A percentile compares a stretch with the other conserved stretches of the same genome.
Conservation (phyloP, 2,888 invertebrate genomes). For the Cephus nigrinus region DNA sequence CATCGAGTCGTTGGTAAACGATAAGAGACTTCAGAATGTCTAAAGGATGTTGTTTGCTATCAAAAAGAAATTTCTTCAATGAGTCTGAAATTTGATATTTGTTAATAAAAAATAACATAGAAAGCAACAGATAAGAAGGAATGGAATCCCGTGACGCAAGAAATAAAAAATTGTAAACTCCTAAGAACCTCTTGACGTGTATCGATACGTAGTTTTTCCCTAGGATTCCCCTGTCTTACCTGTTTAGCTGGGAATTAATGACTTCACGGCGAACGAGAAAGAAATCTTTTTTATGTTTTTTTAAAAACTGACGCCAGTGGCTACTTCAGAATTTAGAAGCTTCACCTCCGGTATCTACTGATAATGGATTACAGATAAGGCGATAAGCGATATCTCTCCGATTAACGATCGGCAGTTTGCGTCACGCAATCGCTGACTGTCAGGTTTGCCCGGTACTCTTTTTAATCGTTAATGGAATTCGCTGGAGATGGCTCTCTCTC, state of each 20-base stretch:
- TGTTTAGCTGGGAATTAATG: not conserved
- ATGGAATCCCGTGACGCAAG: not conserved
- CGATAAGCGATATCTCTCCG: conserved; percentile 8
- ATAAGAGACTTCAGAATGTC: not conserved
- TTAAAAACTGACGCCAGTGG: not conserved
- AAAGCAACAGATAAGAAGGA: not conserved
- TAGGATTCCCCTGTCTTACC: not conserved
- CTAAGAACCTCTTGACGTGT: not conserved
- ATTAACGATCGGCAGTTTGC: conserved; percentile 1
- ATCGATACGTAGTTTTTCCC: not conserved
- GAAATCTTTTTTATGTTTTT: not conserved
- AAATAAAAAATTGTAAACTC: not conserved
- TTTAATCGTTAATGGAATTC: conserved; percentile 14
- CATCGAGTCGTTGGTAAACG: not conserved
- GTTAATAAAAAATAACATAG: not conserved
- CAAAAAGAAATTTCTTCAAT: not conserved
- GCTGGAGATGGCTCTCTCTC: conserved; percentile 8
- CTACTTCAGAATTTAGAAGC: not conserved
- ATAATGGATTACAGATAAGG: conserved; percentile 6
- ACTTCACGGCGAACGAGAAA: not conserved
- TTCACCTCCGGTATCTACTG: conserved; percentile 5
- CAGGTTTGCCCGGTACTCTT: not conserved
- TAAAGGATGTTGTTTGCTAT: not conserved
- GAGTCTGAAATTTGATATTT: not conserved
- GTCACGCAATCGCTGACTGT: not conserved